phyloP scores from a whole-genome alignment of 1,140 invertebrate genomes.

The Pseudobourletiella spinata region DNA sequence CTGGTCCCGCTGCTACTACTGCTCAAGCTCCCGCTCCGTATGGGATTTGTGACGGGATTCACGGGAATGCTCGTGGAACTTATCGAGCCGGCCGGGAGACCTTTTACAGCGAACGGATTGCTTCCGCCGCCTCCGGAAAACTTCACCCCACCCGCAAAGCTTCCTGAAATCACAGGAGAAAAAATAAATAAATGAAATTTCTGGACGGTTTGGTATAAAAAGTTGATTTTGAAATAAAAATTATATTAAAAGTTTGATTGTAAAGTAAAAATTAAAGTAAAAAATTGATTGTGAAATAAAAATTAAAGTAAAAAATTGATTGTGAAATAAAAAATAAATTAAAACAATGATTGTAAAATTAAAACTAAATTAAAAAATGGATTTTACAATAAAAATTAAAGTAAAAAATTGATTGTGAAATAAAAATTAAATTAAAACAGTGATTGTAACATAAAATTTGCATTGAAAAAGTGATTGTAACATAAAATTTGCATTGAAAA shows the following conservation, averaged over 20 bases:
- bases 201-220: no score
- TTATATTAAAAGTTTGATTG: not conserved
- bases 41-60: not conserved
- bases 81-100: not conserved
- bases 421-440: no score
- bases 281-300: not conserved
- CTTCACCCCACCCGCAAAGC: not conserved
- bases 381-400: no score
- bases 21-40: not conserved
- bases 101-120: constrained; percentile 9
- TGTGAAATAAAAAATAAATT: not conserved
- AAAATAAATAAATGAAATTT: no score
- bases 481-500: no score
- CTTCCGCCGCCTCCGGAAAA: not conserved
- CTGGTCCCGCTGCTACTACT: not conserved
- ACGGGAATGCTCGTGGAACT: not conserved
- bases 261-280: not conserved
- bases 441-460: no score
- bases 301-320: not conserved
- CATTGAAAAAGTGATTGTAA: no score
- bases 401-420: no score
- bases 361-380: no score
- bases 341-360: no score
- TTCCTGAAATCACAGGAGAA: not conserved
- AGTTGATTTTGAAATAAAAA: not conserved